These are phyloP conservation scores for Drosophila persimilis DNA, from an alignment of 1,140 invertebrate genomes.

Conservation along the genomic window DNA sequence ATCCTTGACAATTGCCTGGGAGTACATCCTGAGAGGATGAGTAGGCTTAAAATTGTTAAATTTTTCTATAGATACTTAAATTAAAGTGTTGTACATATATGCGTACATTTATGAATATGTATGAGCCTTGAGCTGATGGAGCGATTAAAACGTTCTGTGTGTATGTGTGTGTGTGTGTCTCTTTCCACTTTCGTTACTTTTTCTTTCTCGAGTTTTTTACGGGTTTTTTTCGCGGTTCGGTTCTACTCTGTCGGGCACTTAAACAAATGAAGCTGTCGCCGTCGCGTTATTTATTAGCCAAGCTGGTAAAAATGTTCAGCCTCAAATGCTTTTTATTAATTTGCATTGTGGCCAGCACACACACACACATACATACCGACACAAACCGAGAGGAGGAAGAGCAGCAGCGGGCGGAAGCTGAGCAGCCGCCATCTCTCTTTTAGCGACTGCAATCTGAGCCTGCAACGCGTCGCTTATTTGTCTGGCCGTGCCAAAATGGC, in stretches of 20 bases:
- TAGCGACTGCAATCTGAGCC: constrained; percentile 71
- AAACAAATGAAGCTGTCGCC: constrained; percentile 78
- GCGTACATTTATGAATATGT: constrained; percentile 18
- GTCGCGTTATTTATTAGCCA: constrained; percentile 73
- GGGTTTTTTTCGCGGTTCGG: constrained; percentile 19
- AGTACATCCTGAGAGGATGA: too few relatives aligned
- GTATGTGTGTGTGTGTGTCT: background rate
- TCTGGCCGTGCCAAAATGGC: constrained; percentile 57
- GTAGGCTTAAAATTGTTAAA: too few relatives aligned
- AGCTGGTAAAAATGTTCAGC: constrained; percentile 69
- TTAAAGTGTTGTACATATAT: too few relatives aligned
- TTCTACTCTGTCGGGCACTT: constrained; percentile 65
- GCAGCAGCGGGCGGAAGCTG: constrained; percentile 15
- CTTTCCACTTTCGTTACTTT: constrained; percentile 41
- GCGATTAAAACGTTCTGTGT: constrained; percentile 42
- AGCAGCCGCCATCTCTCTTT: constrained; percentile 41
- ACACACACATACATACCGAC: constrained; percentile 18
- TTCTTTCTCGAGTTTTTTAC: constrained; percentile 19
- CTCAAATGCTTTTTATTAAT: constrained; percentile 80
- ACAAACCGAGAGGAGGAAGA: constrained; percentile 4
- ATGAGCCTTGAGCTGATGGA: constrained; percentile 29
- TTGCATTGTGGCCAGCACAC: constrained; percentile 64
- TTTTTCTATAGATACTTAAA: too few relatives aligned
- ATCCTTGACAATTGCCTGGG: constrained; percentile 5
- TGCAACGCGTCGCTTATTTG: constrained; percentile 75